These are phyloP conservation scores for Crypturellus undulatus DNA, from an alignment of 2,113 vertebrate genomes.

Conservation along the genomic window DNA sequence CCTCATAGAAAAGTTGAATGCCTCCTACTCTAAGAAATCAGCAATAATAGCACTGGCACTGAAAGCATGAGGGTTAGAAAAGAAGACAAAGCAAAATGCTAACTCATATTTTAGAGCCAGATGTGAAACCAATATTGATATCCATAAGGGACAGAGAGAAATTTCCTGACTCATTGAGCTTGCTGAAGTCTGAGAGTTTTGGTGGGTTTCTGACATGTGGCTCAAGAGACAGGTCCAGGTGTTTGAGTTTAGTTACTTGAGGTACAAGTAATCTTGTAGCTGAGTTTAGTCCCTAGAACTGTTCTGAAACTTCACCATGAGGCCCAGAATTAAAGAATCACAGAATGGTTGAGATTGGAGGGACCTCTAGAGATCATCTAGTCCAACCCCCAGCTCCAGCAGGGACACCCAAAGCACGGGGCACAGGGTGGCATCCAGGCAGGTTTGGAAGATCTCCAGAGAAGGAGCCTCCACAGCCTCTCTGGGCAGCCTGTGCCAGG, in stretches of 20 bases:
- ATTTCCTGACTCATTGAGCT: not conserved
- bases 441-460: too few species aligned
- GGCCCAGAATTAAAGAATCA: too few species aligned
- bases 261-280: not conserved
- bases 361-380: too few species aligned
- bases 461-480: too few species aligned
- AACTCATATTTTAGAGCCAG: not conserved
- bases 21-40: not conserved
- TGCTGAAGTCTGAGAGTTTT: accelerated
- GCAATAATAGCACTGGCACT: accelerated
- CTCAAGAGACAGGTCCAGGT: not conserved
- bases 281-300: not conserved
- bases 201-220: accelerated
- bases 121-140: not conserved
- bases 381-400: too few species aligned
- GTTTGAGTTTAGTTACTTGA: not conserved
- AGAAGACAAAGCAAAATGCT: not conserved
- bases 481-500: too few species aligned
- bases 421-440: too few species aligned
- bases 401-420: too few species aligned
- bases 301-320: not conserved
- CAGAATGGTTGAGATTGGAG: too few species aligned
- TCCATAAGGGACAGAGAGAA: not conserved
- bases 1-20: not conserved
- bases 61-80: accelerated